Evolutionary conservation across 2,888 invertebrate genomes (phyloP).

Genomic region (Diachrysia chrysitis): DNA sequence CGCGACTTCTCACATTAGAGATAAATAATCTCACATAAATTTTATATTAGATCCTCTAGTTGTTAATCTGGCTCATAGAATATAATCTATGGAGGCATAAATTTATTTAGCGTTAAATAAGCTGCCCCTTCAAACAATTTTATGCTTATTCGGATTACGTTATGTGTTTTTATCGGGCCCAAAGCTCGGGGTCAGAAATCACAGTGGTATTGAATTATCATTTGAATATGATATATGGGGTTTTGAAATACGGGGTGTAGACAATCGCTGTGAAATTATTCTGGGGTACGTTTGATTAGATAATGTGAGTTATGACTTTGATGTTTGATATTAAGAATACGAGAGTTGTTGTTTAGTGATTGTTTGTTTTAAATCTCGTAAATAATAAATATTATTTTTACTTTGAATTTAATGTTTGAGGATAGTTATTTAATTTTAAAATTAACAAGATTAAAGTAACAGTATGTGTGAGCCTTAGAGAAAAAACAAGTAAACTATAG

Average conservation of each 20-base stretch:
- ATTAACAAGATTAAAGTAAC: too few relatives aligned
- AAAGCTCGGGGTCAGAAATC: conserved; percentile 78
- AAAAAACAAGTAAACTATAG: too few relatives aligned
- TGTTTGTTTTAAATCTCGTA: conserved; percentile 46
- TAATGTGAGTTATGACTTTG: conserved; percentile 76
- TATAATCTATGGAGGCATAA: conserved; percentile 79
- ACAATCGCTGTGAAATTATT: conserved; percentile 81
- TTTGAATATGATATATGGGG: conserved; percentile 86
- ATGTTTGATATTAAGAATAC: conserved; percentile 65
- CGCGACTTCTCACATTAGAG: conserved; percentile 77
- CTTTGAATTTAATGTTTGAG: not conserved
- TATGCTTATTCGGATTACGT: conserved; percentile 81
- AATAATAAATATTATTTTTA: conserved; percentile 29
- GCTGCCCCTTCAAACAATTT: conserved; percentile 81
- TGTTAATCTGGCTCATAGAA: conserved; percentile 74
- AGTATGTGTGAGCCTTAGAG: too few relatives aligned
- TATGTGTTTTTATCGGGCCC: conserved; percentile 77
- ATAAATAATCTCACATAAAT: conserved; percentile 81
- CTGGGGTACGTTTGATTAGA: conserved; percentile 80
- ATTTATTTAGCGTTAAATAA: conserved; percentile 79
- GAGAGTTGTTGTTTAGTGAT: conserved; percentile 42
- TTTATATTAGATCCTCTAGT: conserved; percentile 78
- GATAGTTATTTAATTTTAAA: not conserved
- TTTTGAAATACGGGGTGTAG: conserved; percentile 77
- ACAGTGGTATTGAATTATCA: conserved; percentile 87